Percentiles rank a stretch among this genome's conserved stretches.
Evolutionary conservation across 2,113 vertebrate genomes (phyloP).

Genomic region (Tragelaphus scriptus): DNA sequence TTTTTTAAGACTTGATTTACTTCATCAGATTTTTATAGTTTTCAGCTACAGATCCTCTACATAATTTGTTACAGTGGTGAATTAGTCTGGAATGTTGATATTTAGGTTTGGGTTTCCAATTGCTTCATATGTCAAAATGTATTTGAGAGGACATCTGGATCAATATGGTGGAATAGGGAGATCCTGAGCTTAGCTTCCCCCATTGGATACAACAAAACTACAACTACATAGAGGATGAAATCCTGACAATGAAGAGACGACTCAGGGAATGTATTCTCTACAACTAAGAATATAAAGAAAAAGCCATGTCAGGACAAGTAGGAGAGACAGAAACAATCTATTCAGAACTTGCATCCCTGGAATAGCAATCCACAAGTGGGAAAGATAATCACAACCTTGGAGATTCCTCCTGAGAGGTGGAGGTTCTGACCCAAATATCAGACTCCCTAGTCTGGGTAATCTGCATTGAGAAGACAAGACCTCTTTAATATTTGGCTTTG

Average conservation of each 20-base stretch:
- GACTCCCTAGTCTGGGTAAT: background rate
- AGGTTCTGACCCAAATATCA: background rate
- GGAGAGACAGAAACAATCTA: background rate
- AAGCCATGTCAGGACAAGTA: background rate
- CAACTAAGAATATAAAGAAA: background rate
- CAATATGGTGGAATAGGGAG: background rate
- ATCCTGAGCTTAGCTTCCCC: background rate
- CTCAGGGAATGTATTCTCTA: background rate
- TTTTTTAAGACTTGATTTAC: background rate
- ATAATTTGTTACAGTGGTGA: background rate
- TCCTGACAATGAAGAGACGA: background rate
- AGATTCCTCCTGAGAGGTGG: background rate
- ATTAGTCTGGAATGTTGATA: background rate
- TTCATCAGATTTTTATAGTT: background rate
- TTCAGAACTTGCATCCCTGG: background rate
- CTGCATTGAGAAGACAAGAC: background rate
- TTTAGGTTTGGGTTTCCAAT: background rate
- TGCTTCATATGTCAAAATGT: background rate
- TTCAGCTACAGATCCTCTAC: background rate
- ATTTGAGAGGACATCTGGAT: background rate
- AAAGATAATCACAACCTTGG: background rate
- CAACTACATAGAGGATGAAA: background rate
- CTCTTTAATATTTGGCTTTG: background rate
- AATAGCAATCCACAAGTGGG: background rate
- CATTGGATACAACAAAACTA: background rate